Evolutionary conservation across 2,113 vertebrate genomes (phyloP).

Genomic region (Archocentrus centrarchus): DNA sequence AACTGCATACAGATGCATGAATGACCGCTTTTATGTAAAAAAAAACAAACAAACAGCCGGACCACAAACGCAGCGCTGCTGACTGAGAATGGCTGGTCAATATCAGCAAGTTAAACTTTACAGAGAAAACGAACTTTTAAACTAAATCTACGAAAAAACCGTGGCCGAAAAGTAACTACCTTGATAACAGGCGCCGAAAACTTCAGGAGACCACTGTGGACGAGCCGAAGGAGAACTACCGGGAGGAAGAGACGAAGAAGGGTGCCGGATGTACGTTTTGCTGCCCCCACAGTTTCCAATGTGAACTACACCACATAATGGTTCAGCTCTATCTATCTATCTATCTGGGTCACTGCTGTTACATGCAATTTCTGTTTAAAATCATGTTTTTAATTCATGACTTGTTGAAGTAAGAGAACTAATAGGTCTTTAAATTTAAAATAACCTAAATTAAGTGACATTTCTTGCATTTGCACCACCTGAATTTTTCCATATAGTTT

Average conservation of each 20-base stretch:
- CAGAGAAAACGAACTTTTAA: neutral
- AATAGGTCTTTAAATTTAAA: neutral
- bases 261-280: neutral
- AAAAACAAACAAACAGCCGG: neutral
- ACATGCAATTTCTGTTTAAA: neutral
- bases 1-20: neutral
- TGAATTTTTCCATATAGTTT: neutral
- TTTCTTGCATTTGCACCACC: neutral
- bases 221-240: neutral
- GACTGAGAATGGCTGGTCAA: neutral
- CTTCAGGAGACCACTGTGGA: neutral
- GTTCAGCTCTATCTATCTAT: too few species aligned
- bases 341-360: neutral
- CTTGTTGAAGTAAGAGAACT: neutral
- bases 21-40: neutral
- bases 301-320: conserved; percentile 9
- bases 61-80: neutral
- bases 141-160: neutral
- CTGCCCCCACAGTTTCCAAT: neutral
- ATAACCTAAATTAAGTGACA: neutral
- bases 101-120: neutral
- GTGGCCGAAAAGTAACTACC: conserved; percentile 10
- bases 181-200: neutral
- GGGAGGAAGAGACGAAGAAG: neutral
- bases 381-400: neutral